phyloP scores from a whole-genome alignment of 2,797 vertebrate genomes.

The Potorous gilbertii region DNA sequence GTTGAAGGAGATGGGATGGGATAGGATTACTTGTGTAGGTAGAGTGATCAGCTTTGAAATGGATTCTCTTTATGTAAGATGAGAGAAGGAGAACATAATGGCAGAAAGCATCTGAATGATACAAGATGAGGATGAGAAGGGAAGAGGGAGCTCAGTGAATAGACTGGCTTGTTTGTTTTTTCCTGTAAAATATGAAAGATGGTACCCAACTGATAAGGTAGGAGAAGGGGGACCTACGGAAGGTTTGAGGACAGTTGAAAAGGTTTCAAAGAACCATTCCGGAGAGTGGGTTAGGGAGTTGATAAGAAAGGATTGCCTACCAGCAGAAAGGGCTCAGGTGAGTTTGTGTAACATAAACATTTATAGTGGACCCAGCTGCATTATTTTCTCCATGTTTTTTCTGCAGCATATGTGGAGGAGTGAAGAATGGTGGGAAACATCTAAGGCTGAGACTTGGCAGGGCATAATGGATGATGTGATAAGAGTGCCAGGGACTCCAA shows the following conservation, averaged over 20 bases:
- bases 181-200: neutral
- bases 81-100: neutral
- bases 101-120: neutral
- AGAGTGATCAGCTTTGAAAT: neutral
- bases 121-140: neutral
- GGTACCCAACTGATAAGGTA: neutral
- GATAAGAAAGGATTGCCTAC: neutral
- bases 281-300: neutral
- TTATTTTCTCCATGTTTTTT: neutral
- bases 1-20: neutral
- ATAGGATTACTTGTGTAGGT: neutral
- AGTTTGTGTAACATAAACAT: neutral
- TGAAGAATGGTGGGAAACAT: neutral
- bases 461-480: neutral
- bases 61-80: neutral
- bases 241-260: neutral
- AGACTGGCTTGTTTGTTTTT: neutral
- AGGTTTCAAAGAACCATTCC: neutral
- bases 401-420: neutral
- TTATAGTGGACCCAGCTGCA: neutral
- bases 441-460: neutral
- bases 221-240: neutral
- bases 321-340: neutral
- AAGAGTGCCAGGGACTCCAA: neutral
- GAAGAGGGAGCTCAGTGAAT: neutral